These are phyloP conservation scores for Ahaetulla prasina DNA, from an alignment of 2,113 vertebrate species.

Conservation along the genomic window DNA sequence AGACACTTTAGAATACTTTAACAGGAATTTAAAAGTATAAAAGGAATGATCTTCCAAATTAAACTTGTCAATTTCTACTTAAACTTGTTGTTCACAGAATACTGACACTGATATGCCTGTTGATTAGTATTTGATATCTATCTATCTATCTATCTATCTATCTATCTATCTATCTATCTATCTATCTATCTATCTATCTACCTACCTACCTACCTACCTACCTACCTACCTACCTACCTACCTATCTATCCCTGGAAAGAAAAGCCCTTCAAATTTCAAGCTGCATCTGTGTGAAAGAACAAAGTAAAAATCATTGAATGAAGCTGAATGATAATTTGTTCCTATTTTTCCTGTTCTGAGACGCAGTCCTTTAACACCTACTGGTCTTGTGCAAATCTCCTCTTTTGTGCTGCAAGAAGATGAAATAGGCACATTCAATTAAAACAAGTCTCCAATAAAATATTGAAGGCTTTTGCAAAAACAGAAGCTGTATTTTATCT, in stretches of 20 bases:
- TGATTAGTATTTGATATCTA: slow-evolving; percentile 6
- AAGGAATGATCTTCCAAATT: not conserved
- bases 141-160: too few species aligned
- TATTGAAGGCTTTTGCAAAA: not conserved
- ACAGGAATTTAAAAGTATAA: not conserved
- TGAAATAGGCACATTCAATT: not conserved
- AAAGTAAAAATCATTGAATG: slow-evolving; percentile 5
- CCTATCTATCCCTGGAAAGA: not conserved
- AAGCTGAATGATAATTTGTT: slow-evolving; percentile 30
- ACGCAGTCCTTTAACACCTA: not conserved
- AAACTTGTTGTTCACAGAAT: not conserved
- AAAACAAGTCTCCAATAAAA: slow-evolving; percentile 10
- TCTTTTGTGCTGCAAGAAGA: slow-evolving; percentile 8
- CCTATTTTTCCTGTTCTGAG: not conserved
- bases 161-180: too few species aligned
- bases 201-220: too few species aligned
- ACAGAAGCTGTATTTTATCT: not conserved
- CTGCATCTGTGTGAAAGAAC: slow-evolving; percentile 17
- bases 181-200: too few species aligned
- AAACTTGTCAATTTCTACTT: not conserved
- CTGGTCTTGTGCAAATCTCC: not conserved
- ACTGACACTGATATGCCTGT: not conserved
- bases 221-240: too few species aligned
- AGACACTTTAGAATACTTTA: not conserved
- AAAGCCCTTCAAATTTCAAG: slow-evolving; percentile 25